A percentile compares a stretch with the other conserved stretches of the same genome.
phyloP scores from a whole-genome alignment of 2,888 invertebrate genomes.

The Diarsia mendica region DNA sequence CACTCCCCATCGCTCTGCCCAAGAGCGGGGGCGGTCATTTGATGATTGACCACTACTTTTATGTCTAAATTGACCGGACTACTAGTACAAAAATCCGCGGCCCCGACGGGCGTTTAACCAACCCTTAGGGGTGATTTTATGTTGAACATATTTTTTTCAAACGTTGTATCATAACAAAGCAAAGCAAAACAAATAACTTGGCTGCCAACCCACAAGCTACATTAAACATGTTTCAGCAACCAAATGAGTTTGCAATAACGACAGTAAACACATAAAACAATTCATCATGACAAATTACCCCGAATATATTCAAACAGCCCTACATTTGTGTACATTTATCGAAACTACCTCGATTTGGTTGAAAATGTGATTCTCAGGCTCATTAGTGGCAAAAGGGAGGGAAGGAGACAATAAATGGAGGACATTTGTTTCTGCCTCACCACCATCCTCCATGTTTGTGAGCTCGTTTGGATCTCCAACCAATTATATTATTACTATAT shows the following conservation, averaged over 20 bases:
- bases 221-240: slow-evolving; percentile 15
- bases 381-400: slow-evolving; percentile 75
- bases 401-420: slow-evolving; percentile 74
- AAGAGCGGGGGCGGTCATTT: no score
- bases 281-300: slow-evolving; percentile 55
- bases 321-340: slow-evolving; percentile 62
- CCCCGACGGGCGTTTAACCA: no score
- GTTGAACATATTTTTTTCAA: not conserved
- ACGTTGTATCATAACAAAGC: not conserved
- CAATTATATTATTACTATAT: slow-evolving; percentile 62
- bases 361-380: slow-evolving; percentile 72
- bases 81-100: no score
- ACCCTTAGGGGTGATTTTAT: not conserved
- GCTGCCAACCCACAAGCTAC: not conserved
- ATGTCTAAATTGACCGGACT: no score
- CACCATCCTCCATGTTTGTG: slow-evolving; percentile 73
- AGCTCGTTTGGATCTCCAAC: slow-evolving; percentile 65
- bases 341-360: slow-evolving; percentile 69
- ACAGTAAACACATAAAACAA: slow-evolving; percentile 45
- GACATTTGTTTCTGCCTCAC: slow-evolving; percentile 75
- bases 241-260: slow-evolving; percentile 45
- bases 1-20: no score
- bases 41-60: no score
- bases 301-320: slow-evolving; percentile 52
- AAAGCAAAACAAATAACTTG: not conserved